phyloP scores from a whole-genome alignment of 2,888 invertebrate genomes.

The Heliconius ismenius region DNA sequence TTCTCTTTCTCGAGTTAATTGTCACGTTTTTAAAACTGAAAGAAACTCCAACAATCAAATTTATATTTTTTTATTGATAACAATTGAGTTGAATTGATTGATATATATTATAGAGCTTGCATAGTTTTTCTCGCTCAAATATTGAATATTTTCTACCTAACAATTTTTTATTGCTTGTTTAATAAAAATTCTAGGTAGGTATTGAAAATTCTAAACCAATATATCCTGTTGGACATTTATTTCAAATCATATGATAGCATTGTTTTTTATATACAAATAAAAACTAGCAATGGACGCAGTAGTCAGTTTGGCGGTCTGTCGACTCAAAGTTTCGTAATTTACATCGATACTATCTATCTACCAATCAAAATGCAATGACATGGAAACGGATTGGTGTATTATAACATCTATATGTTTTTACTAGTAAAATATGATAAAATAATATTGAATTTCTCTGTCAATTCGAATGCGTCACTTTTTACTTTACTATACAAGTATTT shows the following conservation, averaged over 20 bases:
- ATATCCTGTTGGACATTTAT: not conserved
- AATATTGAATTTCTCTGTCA: not conserved
- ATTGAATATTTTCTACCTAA: too few species aligned
- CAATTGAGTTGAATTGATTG: too few species aligned
- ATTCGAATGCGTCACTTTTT: not conserved
- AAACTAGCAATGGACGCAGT: not conserved
- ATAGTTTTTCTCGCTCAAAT: too few species aligned
- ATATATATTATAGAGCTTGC: too few species aligned
- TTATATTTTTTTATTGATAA: too few species aligned
- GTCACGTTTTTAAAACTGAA: too few species aligned
- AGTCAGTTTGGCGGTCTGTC: constrained; percentile 37
- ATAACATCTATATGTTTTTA: constrained; percentile 24
- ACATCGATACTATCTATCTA: constrained; percentile 46
- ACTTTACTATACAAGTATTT: too few species aligned
- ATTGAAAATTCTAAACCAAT: too few species aligned
- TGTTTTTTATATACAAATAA: not conserved
- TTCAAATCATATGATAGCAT: not conserved
- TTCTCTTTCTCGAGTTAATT: too few species aligned
- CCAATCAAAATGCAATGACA: constrained; percentile 48
- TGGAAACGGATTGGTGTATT: constrained; percentile 37
- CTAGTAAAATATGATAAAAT: constrained; percentile 10
- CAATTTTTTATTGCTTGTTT: too few species aligned
- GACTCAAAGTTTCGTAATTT: constrained; percentile 37
- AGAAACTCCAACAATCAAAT: too few species aligned
- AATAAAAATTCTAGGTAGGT: too few species aligned